Percentiles rank a stretch among this genome's conserved stretches.
These are phyloP conservation scores for Gadopsis bispinosus DNA, from an alignment of 2,797 vertebrate genomes.

Conservation along the genomic window DNA sequence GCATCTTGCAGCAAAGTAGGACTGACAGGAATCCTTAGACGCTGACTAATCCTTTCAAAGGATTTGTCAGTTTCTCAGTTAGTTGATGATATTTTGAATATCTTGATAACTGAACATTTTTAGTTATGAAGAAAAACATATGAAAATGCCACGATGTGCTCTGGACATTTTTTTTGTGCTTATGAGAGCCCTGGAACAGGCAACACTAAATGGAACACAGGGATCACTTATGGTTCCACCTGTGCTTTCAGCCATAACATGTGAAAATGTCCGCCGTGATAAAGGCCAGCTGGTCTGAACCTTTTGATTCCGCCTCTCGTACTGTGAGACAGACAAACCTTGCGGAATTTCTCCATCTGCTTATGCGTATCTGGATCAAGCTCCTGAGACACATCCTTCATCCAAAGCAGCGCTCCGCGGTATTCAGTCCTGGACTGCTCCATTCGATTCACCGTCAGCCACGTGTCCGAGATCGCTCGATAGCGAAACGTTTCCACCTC, in stretches of 20 bases:
- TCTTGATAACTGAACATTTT: neutral
- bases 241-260: neutral
- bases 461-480: constrained; percentile 96
- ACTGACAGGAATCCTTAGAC: neutral
- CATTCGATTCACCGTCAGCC: constrained; percentile 98
- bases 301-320: neutral
- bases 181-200: neutral
- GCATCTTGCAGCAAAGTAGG: neutral
- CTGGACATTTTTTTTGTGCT: neutral
- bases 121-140: neutral
- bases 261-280: neutral
- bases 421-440: constrained; percentile 96
- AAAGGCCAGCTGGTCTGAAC: neutral
- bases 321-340: constrained; percentile 84
- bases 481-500: constrained; percentile 98
- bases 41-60: no score
- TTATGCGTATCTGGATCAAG: constrained; percentile 96
- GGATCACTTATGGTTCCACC: neutral
- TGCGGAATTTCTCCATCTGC: constrained; percentile 99
- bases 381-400: constrained; percentile 99
- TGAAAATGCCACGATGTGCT: neutral
- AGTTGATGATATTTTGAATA: neutral
- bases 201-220: neutral
- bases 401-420: constrained; percentile 96
- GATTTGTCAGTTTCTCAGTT: neutral